Percentiles rank a stretch among this genome's conserved stretches.
Conservation (phyloP, 2,113 vertebrate genomes). For the Scytalopus superciliaris region DNA sequence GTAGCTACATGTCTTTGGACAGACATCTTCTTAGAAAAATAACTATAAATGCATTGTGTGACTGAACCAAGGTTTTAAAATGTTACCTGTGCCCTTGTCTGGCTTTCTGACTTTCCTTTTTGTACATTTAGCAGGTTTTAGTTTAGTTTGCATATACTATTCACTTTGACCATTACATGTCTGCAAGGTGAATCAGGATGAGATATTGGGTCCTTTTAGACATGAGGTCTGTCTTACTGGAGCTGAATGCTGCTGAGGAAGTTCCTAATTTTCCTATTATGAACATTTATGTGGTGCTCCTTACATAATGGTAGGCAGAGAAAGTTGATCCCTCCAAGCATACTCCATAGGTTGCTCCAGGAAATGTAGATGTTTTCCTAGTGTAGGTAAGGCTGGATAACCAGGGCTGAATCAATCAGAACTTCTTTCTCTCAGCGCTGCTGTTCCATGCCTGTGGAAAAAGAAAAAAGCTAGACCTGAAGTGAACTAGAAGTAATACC, state of each 20-base stretch:
- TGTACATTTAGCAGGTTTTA: neutral
- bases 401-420: neutral
- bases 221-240: neutral
- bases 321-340: neutral
- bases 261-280: neutral
- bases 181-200: neutral
- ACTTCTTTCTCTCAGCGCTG: neutral
- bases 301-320: neutral
- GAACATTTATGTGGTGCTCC: neutral
- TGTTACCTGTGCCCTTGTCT: neutral
- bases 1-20: neutral
- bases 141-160: neutral
- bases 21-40: neutral
- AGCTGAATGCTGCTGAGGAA: neutral
- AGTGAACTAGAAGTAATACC: neutral
- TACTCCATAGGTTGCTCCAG: neutral
- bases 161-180: neutral
- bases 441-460: neutral
- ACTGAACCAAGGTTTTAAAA: neutral
- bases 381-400: neutral
- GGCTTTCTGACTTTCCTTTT: neutral
- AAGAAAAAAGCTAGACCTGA: neutral
- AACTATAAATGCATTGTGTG: neutral
- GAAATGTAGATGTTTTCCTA: neutral
- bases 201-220: neutral